phyloP scores from a whole-genome alignment of 2,113 vertebrate species.

The Scatophagus argus region DNA sequence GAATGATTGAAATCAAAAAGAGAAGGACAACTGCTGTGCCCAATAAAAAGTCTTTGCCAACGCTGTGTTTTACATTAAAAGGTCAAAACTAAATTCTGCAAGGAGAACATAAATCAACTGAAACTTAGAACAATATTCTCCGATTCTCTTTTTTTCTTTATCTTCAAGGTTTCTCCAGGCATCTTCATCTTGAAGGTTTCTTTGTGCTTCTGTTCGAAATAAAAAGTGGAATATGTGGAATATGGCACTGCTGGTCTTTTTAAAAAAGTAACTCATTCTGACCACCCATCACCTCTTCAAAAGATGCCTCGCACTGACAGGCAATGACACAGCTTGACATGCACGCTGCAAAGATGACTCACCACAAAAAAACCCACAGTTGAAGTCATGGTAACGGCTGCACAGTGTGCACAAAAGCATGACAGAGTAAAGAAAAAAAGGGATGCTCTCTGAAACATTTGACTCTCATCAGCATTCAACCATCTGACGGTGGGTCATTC shows the following conservation, averaged over 20 bases:
- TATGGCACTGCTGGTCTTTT: background rate
- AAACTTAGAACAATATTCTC: background rate
- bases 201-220: background rate
- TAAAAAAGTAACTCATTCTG: conserved; percentile 29
- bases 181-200: conserved; percentile 11
- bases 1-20: conserved; percentile 9
- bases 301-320: conserved; percentile 32
- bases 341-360: conserved; percentile 63
- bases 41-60: conserved; percentile 13
- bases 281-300: conserved; percentile 36
- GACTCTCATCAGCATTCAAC: conserved; percentile 28
- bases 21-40: background rate
- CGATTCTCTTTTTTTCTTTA: background rate
- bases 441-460: conserved; percentile 16
- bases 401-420: conserved; percentile 41
- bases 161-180: background rate
- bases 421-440: conserved; percentile 32
- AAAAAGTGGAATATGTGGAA: background rate
- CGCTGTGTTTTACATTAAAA: conserved; percentile 3
- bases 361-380: conserved; percentile 19
- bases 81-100: background rate
- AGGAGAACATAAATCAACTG: background rate
- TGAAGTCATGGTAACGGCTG: conserved; percentile 48
- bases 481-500: conserved; percentile 28
- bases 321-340: conserved; percentile 38